Evolutionary conservation across 2,888 invertebrate genomes (phyloP).

Genomic region (Hybos culiciformis): DNA sequence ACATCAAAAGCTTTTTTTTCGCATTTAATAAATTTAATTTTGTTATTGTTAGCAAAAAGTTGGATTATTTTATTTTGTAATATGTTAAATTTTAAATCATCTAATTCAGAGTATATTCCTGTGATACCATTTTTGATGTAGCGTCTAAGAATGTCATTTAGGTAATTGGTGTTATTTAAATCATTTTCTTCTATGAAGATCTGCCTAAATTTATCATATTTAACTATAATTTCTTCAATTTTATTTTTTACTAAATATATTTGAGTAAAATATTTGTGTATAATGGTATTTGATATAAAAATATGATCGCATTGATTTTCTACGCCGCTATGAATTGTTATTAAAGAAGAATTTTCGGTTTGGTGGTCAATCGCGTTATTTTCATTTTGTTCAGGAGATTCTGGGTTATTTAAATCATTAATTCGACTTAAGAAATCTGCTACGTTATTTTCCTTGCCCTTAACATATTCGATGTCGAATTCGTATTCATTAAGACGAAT

Average conservation of each 20-base stretch:
- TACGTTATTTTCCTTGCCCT: background rate
- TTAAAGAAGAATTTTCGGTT: background rate
- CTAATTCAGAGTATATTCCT: background rate
- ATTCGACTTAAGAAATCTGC: background rate
- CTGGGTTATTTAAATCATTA: background rate
- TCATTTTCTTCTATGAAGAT: background rate
- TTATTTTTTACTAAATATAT: background rate
- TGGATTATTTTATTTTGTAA: background rate
- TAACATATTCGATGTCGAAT: slow-evolving; percentile 1
- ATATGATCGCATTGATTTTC: background rate
- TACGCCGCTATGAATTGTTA: background rate
- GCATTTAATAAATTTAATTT: background rate
- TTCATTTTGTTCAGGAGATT: background rate
- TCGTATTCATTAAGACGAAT: no score
- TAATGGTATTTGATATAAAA: background rate
- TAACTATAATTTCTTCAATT: background rate
- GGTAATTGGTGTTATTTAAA: background rate
- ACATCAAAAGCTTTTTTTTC: background rate
- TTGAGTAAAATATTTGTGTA: background rate
- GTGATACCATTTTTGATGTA: background rate
- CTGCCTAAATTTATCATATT: background rate
- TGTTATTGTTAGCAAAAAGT: background rate
- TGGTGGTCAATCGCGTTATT: background rate
- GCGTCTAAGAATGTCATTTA: background rate
- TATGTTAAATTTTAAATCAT: background rate